Base-by-base conservation (phyloP, 2,888 invertebrate genomes). In the Drosophila anceps region DNA sequence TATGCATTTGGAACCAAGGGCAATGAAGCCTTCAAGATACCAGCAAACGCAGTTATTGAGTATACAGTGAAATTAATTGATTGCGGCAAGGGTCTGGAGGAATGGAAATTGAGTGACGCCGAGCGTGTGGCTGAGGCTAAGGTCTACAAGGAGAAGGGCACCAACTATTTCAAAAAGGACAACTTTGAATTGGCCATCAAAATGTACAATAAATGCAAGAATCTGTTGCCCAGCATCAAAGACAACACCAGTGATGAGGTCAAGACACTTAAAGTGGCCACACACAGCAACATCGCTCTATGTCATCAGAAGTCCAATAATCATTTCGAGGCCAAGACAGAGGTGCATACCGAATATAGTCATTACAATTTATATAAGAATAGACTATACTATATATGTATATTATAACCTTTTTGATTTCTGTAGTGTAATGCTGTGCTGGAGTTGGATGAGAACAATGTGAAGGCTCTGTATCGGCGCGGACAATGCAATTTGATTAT, bases 91-190 rank as follows among this genome's bases (percentile, higher is more conserved):
- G 95, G 95, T 0, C 96, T 96, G 82, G 96, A 97, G 79, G 92
- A 94, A 51, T 99, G 98, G 98, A 95, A 96, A 48, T 94, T 99
- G 94, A 96, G 96, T 70, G 94, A 94, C 0, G 92, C 94, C 0
- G 97, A 98, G 92, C 97, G 97, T 91, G 82, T 99, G 8, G 96
- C 96, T 66, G 96, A 97, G 90, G 95, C 97, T 0, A 95, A 96
- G 91, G 93, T 96, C 15, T 96, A 95, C 76, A 99, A 99, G 93
- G 96, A 97, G 73, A 98, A 97, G 91, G 99, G 98, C 51, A 98
- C 98, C 0, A 94, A 95, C 54, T 98, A 97, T 92, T 98, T 98
- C 90, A 98, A 98, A 92, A 94, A 94, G 0, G 95, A 94, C 67
- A 98, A 98, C 92, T 96, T 95, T 84, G 93, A 94, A 62, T 88